Evolutionary conservation across 2,888 invertebrate species (phyloP).

Genomic region (Bombylius discolor): DNA sequence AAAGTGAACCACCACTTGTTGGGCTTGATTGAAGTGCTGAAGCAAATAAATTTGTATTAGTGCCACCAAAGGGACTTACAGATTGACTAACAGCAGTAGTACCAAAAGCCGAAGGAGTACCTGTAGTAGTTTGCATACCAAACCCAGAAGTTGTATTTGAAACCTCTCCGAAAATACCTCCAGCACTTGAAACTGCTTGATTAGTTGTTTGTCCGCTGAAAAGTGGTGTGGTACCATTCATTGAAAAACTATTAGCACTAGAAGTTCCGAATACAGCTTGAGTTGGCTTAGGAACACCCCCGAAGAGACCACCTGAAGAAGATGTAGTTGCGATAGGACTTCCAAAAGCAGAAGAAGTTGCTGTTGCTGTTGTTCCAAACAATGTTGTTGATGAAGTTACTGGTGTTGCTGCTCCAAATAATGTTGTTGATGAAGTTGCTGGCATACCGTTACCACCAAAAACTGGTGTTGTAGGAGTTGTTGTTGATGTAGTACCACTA

Average conservation of each 20-base stretch:
- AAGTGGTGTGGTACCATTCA: conserved; percentile 5
- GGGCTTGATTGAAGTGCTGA: not conserved
- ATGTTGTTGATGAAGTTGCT: conserved; percentile 9
- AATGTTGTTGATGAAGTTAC: not conserved
- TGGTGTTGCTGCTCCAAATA: not conserved
- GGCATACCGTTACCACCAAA: conserved; percentile 14
- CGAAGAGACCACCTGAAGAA: conserved; percentile 21
- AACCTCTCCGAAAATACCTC: conserved; percentile 19
- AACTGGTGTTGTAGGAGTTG: not conserved
- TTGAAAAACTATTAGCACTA: not conserved
- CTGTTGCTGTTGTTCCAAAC: conserved; percentile 8
- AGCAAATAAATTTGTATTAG: conserved; percentile 8
- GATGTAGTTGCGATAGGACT: not conserved
- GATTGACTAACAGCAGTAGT: not conserved
- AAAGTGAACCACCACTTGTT: conserved; percentile 17
- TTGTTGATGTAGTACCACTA: not conserved
- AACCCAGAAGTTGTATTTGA: not conserved
- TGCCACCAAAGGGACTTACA: not conserved
- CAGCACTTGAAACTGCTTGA: conserved; percentile 14
- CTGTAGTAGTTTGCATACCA: not conserved
- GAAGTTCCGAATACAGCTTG: conserved; percentile 22
- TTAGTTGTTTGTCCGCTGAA: conserved; percentile 17
- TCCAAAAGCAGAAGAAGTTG: conserved; percentile 3
- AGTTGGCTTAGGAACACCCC: conserved; percentile 29
- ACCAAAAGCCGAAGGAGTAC: conserved; percentile 2